Evolutionary conservation across 2,888 invertebrate genomes (phyloP), one percentile per base, ranked within the genome.

Genomic region (Caenorhabditis uteleia): DNA sequence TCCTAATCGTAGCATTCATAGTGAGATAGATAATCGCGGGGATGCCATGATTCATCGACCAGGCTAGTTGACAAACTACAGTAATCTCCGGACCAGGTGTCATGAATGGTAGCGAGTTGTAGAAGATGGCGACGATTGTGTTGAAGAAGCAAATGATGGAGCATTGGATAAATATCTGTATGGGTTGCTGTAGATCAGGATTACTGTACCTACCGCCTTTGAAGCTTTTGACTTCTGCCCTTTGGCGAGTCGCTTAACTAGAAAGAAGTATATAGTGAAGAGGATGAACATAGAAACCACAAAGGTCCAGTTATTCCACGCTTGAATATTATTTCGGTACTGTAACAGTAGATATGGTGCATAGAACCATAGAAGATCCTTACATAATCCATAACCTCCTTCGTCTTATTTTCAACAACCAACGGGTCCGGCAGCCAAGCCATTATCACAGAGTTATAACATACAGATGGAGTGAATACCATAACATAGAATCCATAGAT

Each of bases 241-340:
- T 16, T 46, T 31, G 8, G 57, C 44, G 25, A 57, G 8, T 18
- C 50, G 49, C 3, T 57, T 36, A n/a, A 57, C 31, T 23, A 49
- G 45, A 49, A 57, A n/a, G n/a, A n/a, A n/a, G n/a, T n/a, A n/a
- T n/a, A n/a, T n/a, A n/a, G n/a, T n/a, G n/a, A n/a, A n/a, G 26
- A 57, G 25, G 16, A 39, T n/a, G 7, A 50, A 18, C 57, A 57
- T 57, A 14, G 33, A 29, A 10, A 23, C 34, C 4, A 57, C 45
- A 21, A 57, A 57, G 12, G 50, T 57, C 57, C 57, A 57, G 23
- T 57, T 57, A 26, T 57, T 57, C 57, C 49, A 57, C n/a, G 57
- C 50, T 50, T 57, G 57, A n/a, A n/a, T n/a, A n/a, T n/a, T n/a
- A n/a, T n/a, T n/a, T n/a, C n/a, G n/a, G n/a, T n/a, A n/a, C n/a